Percentiles rank a stretch among this genome's conserved stretches.
These are phyloP conservation scores for Rhingia rostrata DNA, from an alignment of 2,888 invertebrate genomes.

Conservation along the genomic window DNA sequence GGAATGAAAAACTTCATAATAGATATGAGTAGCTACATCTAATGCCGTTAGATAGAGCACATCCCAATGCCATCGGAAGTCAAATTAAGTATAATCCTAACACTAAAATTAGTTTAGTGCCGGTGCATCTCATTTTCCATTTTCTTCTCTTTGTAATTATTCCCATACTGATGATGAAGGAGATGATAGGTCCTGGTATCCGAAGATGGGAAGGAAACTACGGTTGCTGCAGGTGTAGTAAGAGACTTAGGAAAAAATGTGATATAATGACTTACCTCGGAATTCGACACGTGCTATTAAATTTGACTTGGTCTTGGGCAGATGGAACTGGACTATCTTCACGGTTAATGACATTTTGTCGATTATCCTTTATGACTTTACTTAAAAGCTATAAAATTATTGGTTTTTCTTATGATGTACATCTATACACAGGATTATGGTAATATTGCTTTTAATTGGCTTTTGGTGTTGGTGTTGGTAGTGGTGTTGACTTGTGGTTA, in stretches of 20 bases:
- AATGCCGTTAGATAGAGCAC: too few species aligned
- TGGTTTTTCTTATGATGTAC: slow-evolving; percentile 11
- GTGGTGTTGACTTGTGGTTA: neutral
- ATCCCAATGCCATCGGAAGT: too few species aligned
- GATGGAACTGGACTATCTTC: slow-evolving; percentile 87
- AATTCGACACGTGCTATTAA: slow-evolving; percentile 88
- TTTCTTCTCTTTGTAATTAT: too few species aligned
- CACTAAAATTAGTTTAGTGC: too few species aligned
- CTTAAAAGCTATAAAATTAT: slow-evolving; percentile 47
- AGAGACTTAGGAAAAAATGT: too few species aligned
- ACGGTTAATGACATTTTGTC: slow-evolving; percentile 87
- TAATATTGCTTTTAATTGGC: slow-evolving; percentile 45
- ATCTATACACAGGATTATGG: slow-evolving; percentile 16
- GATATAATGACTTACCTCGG: slow-evolving; percentile 86
- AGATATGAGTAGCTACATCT: too few species aligned
- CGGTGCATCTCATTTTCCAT: too few species aligned
- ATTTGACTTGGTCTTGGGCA: slow-evolving; percentile 87
- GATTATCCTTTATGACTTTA: slow-evolving; percentile 7
- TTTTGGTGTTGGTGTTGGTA: slow-evolving; percentile 16
- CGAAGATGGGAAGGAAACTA: neutral
- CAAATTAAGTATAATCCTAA: too few species aligned
- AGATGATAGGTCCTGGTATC: too few species aligned
- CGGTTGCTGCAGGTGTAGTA: too few species aligned
- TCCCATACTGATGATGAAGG: too few species aligned
- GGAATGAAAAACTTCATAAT: too few species aligned